Conservation (phyloP, 2,113 vertebrate species). For the Tenrec ecaudatus region DNA sequence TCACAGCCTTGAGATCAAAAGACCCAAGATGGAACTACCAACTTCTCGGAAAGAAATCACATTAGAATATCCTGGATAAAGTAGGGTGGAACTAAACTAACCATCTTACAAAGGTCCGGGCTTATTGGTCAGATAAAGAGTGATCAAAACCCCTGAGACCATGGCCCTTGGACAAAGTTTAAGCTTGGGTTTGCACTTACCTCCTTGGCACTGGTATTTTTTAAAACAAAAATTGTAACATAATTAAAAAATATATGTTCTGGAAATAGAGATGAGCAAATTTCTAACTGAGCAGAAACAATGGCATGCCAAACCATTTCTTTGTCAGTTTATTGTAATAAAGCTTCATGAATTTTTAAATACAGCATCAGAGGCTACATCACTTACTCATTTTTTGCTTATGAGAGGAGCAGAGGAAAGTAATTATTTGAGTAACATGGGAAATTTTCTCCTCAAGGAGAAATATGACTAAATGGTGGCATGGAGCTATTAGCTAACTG, state of each 20-base stretch:
- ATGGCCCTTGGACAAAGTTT: no score
- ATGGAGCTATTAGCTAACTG: no score
- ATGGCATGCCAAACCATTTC: not conserved
- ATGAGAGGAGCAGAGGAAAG: not conserved
- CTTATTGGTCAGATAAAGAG: no score
- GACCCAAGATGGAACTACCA: no score
- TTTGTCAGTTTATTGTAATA: not conserved
- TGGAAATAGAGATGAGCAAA: not conserved
- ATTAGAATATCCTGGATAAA: no score
- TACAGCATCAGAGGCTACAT: not conserved
- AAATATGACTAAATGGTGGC: not conserved
- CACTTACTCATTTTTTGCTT: not conserved
- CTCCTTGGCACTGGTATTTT: not conserved
- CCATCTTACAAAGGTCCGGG: no score
- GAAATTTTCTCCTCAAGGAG: not conserved
- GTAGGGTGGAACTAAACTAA: no score
- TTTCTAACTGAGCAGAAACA: not conserved
- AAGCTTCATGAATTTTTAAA: not conserved
- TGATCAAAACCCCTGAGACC: no score
- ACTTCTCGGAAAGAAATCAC: no score
- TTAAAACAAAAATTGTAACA: not conserved
- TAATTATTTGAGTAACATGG: not conserved
- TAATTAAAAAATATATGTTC: not conserved
- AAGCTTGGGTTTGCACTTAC: no score
- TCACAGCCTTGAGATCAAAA: no score